phyloP scores from a whole-genome alignment of 1,140 invertebrate genomes.

The Meloidogyne floridensis region DNA sequence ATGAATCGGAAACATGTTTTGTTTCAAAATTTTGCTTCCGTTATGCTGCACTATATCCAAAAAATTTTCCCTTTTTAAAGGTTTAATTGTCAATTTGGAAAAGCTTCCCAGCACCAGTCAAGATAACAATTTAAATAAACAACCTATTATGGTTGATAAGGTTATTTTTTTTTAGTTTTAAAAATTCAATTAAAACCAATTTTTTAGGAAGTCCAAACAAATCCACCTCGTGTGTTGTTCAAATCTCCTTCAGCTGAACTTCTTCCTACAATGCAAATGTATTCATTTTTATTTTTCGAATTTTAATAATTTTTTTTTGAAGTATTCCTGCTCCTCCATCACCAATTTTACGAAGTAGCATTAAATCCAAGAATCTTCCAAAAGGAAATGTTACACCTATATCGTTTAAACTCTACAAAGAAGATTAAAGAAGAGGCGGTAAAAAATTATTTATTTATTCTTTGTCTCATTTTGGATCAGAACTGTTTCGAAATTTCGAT shows the following conservation, averaged over 20 bases:
- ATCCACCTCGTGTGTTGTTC: neutral
- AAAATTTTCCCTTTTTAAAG: neutral
- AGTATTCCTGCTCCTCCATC: neutral
- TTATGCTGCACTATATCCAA: too few species aligned
- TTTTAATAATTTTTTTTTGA: neutral
- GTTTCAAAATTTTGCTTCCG: too few species aligned
- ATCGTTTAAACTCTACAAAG: neutral
- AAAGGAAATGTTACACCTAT: neutral
- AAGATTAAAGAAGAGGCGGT: too few species aligned
- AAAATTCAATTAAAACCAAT: too few species aligned
- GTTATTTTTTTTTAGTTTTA: neutral
- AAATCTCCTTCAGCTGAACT: neutral
- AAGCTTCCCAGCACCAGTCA: neutral
- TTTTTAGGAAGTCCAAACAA: neutral
- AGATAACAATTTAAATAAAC: neutral
- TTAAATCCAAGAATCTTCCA: neutral
- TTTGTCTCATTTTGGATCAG: too few species aligned
- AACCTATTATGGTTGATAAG: neutral
- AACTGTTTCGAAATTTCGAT: too few species aligned
- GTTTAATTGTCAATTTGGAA: constrained; percentile 2
- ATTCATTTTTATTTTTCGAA: neutral
- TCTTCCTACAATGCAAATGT: neutral
- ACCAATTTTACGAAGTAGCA: neutral
- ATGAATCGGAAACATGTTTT: too few species aligned
- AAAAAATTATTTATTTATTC: too few species aligned